Evolutionary conservation across 2,113 vertebrate species (phyloP).

Genomic region (Baryphthengus martii): DNA sequence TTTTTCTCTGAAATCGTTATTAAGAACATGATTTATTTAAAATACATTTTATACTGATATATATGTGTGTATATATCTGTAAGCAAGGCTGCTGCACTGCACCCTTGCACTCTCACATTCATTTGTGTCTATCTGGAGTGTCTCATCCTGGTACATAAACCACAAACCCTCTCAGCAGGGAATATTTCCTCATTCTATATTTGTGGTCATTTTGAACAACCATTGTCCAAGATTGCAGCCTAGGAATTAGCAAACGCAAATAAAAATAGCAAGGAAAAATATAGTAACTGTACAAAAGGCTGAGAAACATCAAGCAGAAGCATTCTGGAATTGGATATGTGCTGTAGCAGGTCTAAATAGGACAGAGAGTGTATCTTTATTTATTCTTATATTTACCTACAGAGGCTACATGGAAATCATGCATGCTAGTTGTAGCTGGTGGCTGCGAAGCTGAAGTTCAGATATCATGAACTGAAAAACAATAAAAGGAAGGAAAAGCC

Average conservation of each 20-base stretch:
- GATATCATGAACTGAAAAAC: neutral
- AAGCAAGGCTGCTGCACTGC: neutral
- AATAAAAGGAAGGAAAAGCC: neutral
- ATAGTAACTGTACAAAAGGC: neutral
- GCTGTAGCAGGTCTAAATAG: neutral
- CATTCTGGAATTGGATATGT: neutral
- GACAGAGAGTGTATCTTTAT: neutral
- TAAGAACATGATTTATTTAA: neutral
- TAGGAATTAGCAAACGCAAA: neutral
- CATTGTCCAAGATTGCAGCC: accelerated
- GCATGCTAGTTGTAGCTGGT: neutral
- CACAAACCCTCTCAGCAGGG: neutral
- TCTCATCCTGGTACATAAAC: neutral
- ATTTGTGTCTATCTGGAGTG: neutral
- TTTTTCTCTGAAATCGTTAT: neutral
- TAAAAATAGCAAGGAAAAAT: neutral
- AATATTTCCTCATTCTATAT: neutral
- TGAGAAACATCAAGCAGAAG: neutral
- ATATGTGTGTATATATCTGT: neutral
- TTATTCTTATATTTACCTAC: neutral
- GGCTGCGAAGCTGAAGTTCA: neutral
- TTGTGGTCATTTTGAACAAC: neutral
- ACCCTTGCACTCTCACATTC: neutral
- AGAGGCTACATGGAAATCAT: neutral
- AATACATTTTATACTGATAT: neutral